phyloP scores from a whole-genome alignment of 2,797 vertebrate genomes.

The Lacerta viridis region DNA sequence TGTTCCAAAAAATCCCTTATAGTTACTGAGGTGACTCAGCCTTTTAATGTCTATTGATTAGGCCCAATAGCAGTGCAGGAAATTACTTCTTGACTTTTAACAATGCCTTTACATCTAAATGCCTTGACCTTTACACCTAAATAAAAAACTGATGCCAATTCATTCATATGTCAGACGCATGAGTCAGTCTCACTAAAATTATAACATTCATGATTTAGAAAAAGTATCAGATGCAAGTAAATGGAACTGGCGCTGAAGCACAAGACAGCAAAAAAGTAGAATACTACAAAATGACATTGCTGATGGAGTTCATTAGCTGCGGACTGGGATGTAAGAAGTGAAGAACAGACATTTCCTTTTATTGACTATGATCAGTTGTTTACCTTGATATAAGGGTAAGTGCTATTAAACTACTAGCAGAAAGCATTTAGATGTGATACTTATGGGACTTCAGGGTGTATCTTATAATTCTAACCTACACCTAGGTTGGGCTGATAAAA shows the following conservation, averaged over 20 bases:
- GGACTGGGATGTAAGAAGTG: not conserved
- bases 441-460: not conserved
- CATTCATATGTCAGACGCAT: not conserved
- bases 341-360: not conserved
- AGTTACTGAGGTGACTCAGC: not conserved
- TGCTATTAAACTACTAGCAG: not conserved
- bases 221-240: not conserved
- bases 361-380: not conserved
- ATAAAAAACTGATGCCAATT: not conserved
- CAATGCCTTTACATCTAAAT: not conserved
- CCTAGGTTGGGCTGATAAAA: not conserved
- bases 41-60: not conserved
- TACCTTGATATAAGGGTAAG: not conserved
- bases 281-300: not conserved
- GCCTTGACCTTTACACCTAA: not conserved
- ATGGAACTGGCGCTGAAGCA: not conserved
- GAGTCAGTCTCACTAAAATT: not conserved
- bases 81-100: slow-evolving; percentile 1
- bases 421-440: not conserved
- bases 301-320: not conserved
- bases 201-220: not conserved
- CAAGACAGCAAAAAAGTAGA: not conserved
- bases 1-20: not conserved
- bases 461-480: not conserved
- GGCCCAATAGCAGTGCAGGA: not conserved